These are phyloP conservation scores for Haliclona indistincta DNA, from an alignment of 37 sponge, comb jelly and placozoan species.

Conservation along the genomic window DNA sequence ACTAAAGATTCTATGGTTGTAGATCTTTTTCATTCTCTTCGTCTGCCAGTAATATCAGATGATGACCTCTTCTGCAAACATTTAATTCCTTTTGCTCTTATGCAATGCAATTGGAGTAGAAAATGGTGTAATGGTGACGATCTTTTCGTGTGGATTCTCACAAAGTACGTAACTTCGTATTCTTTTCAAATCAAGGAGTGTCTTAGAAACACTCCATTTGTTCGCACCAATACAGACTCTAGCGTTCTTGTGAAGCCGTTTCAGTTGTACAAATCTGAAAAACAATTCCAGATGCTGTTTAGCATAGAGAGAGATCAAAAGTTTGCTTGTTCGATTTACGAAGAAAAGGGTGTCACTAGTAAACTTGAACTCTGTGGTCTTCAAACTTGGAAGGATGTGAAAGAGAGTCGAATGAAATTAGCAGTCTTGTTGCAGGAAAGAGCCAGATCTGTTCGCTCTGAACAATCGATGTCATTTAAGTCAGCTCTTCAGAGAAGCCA, in stretches of 20 bases:
- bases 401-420: neutral
- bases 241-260: neutral
- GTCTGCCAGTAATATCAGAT: slow-evolving; percentile 2
- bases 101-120: neutral
- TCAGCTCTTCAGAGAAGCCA: slow-evolving; percentile 17
- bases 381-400: slow-evolving; percentile 31
- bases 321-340: slow-evolving; percentile 21
- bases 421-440: slow-evolving; percentile 12
- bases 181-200: no score
- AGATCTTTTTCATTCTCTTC: slow-evolving; percentile 8
- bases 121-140: slow-evolving; percentile 19
- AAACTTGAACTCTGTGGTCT: slow-evolving; percentile 27
- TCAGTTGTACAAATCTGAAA: slow-evolving; percentile 41
- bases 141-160: slow-evolving; percentile 42
- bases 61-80: slow-evolving; percentile 16
- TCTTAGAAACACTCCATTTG: neutral
- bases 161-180: neutral
- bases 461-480: neutral
- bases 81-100: slow-evolving; percentile 29
- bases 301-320: neutral
- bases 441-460: slow-evolving; percentile 17
- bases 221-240: slow-evolving; percentile 9
- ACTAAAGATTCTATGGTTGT: neutral
- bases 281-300: slow-evolving; percentile 25
- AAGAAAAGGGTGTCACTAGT: slow-evolving; percentile 1